Evolutionary conservation across 2,113 vertebrate genomes (phyloP).

Genomic region (human): DNA sequence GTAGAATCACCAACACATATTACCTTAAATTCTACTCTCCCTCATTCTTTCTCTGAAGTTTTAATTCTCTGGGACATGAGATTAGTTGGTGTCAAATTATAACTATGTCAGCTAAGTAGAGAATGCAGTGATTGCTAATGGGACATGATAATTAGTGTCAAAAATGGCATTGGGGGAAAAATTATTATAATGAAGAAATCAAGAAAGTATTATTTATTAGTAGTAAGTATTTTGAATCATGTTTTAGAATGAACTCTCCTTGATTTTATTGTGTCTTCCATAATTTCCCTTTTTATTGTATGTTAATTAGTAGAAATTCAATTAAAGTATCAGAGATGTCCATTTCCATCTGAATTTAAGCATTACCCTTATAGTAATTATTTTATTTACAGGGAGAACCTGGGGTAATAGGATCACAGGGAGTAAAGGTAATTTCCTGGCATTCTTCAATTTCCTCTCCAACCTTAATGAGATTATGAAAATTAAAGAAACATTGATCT

Average conservation of each 20-base stretch:
- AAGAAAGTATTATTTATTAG: not conserved
- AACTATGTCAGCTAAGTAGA: not conserved
- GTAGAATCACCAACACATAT: not conserved
- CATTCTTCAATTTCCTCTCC: not conserved
- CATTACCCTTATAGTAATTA: not conserved
- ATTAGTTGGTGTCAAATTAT: not conserved
- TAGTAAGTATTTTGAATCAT: not conserved
- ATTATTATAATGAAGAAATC: not conserved
- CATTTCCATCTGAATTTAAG: slow-evolving; percentile 21
- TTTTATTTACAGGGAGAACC: slow-evolving; percentile 87
- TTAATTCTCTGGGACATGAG: not conserved
- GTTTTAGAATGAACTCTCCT: not conserved
- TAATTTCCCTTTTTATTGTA: not conserved
- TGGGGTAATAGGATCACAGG: slow-evolving; percentile 87
- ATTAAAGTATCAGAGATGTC: not conserved
- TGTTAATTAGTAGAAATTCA: not conserved
- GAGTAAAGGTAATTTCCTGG: slow-evolving; percentile 88
- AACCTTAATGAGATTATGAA: not conserved
- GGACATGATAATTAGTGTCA: not conserved
- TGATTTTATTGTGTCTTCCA: not conserved
- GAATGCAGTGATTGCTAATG: not conserved
- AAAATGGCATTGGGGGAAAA: not conserved
- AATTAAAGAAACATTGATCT: not conserved
- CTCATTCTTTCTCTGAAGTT: not conserved
- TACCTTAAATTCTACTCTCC: not conserved